Base-by-base conservation (phyloP, 2,797 vertebrate species). In the Rhinogobio ventralis region DNA sequence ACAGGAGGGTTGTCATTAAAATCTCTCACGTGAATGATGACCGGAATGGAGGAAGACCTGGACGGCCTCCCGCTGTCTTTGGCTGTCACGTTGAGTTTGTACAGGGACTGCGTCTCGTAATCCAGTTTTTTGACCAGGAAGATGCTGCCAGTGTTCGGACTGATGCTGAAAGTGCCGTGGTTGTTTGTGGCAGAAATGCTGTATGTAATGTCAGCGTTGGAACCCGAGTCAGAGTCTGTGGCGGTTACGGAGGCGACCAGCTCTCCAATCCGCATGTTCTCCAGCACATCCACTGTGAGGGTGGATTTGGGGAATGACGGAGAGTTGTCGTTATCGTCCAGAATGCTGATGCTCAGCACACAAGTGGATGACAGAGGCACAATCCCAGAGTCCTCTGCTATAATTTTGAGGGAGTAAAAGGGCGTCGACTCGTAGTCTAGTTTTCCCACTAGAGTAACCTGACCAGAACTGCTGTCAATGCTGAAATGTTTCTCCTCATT, bases 241-340 rank as follows among this genome's bases (percentile, higher is more conserved):
- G 97, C 98, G 1, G 98, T 98, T 53, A 98, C 95, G 0, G 98
- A 99, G 2, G 96, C 97, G 69, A 99, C 97, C 1, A 99, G 95
- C 89, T 99, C 97, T 3, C 98, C 98, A 1, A 99, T 95, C 86
- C 98, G 95, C 97, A 99, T 98, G 86, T 99, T 99, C 91, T 99
- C 98, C 85, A 98, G 90, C 85, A 97, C 96, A 77, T 99, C 98
- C 10, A 99, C 96, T 42, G 96, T 94, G 64, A 98, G 87, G 0
- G 96, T 95, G 42, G 96, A 91, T 89, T 97, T 97, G 5, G 97
- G 97, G 90, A 99, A 99, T 78, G 96, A 96, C 45, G 98, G 98
- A 2, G 94, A 93, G 88, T 99, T 99, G 93, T 99, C 98, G 62
- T 99, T 99, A 92, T 99, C 98, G 89, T 99, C 98, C 90, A 99